These are phyloP conservation scores for Bicyclus anynana DNA, from an alignment of 1,140 invertebrate species.

Conservation along the genomic window DNA sequence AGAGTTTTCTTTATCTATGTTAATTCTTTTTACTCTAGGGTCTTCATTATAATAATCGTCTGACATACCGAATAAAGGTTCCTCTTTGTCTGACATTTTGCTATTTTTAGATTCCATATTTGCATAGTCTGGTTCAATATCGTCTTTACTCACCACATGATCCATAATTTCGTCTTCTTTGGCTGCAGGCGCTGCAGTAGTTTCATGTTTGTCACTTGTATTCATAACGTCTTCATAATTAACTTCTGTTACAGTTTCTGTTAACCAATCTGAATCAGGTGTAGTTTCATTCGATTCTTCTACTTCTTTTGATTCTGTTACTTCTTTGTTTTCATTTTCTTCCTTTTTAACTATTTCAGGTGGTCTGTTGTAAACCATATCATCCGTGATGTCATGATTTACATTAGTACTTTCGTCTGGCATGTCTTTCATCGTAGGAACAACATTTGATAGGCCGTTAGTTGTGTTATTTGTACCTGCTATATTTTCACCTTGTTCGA, in stretches of 20 bases:
- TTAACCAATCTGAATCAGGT: constrained; percentile 59
- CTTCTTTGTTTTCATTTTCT: constrained; percentile 19
- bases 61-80: constrained; percentile 50
- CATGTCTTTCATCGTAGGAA: constrained; percentile 31
- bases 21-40: constrained; percentile 58
- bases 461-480: constrained; percentile 38
- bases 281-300: constrained; percentile 35
- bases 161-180: constrained; percentile 56
- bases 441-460: constrained; percentile 23
- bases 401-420: constrained; percentile 41
- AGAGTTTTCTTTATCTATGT: constrained; percentile 35
- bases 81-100: constrained; percentile 49
- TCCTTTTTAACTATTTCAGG: constrained; percentile 49
- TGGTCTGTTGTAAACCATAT: constrained; percentile 50
- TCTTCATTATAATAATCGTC: constrained; percentile 64
- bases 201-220: constrained; percentile 38
- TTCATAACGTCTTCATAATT: constrained; percentile 49
- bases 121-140: constrained; percentile 67
- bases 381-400: constrained; percentile 54
- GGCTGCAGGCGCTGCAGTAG: constrained; percentile 37
- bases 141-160: constrained; percentile 45
- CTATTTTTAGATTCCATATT: constrained; percentile 45
- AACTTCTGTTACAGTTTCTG: constrained; percentile 52
- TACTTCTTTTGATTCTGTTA: constrained; percentile 25
- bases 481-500: constrained; percentile 37